These are phyloP conservation scores for Epizoanthus scotinus DNA, from an alignment of 92 coral and sea anemone genomes.

Conservation along the genomic window DNA sequence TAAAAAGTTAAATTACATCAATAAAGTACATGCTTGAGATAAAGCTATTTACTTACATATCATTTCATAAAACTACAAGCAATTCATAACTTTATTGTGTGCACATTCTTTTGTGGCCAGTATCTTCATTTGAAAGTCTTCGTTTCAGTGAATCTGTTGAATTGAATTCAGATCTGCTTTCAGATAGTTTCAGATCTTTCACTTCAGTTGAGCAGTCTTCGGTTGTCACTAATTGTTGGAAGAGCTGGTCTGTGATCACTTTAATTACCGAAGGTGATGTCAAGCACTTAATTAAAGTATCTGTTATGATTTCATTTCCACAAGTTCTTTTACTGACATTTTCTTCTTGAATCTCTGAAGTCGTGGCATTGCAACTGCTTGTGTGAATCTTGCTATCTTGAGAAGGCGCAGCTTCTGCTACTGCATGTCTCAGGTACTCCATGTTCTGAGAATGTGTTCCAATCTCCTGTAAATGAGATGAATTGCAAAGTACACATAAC, in stretches of 20 bases:
- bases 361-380: neutral
- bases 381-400: neutral
- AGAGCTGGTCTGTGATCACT: conserved; percentile 59
- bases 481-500: neutral
- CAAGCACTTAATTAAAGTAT: conserved; percentile 73
- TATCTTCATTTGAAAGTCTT: conserved; percentile 15
- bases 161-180: neutral
- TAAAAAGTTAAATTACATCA: no score
- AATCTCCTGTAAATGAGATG: conserved; percentile 52
- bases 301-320: conserved; percentile 14
- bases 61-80: neutral
- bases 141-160: conserved; percentile 11
- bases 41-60: no score
- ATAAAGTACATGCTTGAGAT: no score
- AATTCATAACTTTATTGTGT: neutral
- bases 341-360: neutral
- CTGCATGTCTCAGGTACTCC: conserved; percentile 62
- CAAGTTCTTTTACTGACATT: neutral
- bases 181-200: neutral
- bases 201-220: neutral
- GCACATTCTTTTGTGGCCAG: neutral
- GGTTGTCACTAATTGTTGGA: conserved; percentile 36
- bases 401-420: neutral
- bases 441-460: conserved; percentile 69
- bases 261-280: conserved; percentile 73